Evolutionary conservation across 2,888 invertebrate species (phyloP).

Genomic region (Pedicia rivosa): DNA sequence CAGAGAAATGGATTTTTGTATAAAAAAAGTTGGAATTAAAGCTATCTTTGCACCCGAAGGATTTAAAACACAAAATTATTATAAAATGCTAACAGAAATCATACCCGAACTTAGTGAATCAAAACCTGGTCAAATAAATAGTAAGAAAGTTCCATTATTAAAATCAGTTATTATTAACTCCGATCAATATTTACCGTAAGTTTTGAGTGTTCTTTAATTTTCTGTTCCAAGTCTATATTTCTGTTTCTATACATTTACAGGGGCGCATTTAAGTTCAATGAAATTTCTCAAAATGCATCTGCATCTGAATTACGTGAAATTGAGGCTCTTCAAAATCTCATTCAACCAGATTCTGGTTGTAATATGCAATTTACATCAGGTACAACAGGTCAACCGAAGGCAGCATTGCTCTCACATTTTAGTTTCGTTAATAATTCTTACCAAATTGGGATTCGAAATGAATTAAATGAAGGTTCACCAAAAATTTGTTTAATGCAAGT

Average conservation of each 20-base stretch:
- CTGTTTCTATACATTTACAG: no score
- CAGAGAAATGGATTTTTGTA: constrained; percentile 50
- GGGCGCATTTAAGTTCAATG: constrained; percentile 31
- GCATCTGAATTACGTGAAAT: constrained; percentile 14
- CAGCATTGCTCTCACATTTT: constrained; percentile 51
- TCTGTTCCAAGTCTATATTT: no score
- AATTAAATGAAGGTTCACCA: no score
- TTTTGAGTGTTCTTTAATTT: no score
- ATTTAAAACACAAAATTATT: constrained; percentile 49
- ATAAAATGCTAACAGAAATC: constrained; percentile 40
- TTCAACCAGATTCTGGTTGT: constrained; percentile 49
- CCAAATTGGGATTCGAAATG: no score
- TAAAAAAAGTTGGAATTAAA: constrained; percentile 53
- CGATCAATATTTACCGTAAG: constrained; percentile 32
- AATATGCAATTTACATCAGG: constrained; percentile 79
- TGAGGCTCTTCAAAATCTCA: constrained; percentile 29
- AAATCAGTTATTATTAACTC: constrained; percentile 40
- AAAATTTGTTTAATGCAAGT: constrained; percentile 43
- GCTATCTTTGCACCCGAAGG: constrained; percentile 45
- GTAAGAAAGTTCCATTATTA: constrained; percentile 33
- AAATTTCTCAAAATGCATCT: constrained; percentile 23
- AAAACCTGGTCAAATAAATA: constrained; percentile 32
- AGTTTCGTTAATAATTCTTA: constrained; percentile 60
- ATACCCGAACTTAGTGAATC: constrained; percentile 38
- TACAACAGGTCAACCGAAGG: constrained; percentile 64